A percentile compares a stretch with the other conserved stretches of the same genome.
Evolutionary conservation across 2,113 vertebrate species (phyloP).

Genomic region (Zootoca vivipara): DNA sequence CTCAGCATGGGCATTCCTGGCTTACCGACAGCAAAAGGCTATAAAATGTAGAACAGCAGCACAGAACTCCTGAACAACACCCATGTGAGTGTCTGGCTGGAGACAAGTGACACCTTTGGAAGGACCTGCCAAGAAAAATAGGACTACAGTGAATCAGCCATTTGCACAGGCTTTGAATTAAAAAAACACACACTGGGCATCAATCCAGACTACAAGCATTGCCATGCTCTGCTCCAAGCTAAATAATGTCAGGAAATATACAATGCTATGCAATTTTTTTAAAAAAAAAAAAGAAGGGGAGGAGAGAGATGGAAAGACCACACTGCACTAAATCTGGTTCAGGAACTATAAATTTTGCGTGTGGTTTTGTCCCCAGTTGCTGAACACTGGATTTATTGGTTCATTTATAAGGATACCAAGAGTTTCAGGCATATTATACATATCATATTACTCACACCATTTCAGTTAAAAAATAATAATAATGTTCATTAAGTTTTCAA

Average conservation of each 20-base stretch:
- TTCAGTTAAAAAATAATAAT: background rate
- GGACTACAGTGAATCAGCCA: slow-evolving; percentile 1
- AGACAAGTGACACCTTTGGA: slow-evolving; percentile 45
- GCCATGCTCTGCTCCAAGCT: background rate
- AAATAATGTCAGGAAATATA: slow-evolving; percentile 27
- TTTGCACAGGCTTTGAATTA: slow-evolving; percentile 34
- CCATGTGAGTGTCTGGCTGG: slow-evolving; percentile 25
- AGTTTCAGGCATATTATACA: background rate
- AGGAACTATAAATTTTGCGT: background rate
- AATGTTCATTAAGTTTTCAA: too few species aligned
- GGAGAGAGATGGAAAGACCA: slow-evolving; percentile 8
- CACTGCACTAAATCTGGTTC: background rate
- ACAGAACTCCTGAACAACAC: slow-evolving; percentile 32
- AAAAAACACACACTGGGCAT: slow-evolving; percentile 11
- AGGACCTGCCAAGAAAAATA: slow-evolving; percentile 50
- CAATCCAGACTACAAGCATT: slow-evolving; percentile 8
- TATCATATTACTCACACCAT: background rate
- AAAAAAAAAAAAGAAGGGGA: background rate
- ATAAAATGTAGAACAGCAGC: slow-evolving; percentile 29
- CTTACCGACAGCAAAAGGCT: background rate
- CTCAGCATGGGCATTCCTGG: background rate
- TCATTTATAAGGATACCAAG: background rate
- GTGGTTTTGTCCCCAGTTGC: background rate
- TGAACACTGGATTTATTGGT: background rate
- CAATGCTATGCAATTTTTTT: background rate